Evolutionary conservation across 2,113 vertebrate species (phyloP).

Genomic region (Alethe diademata): DNA sequence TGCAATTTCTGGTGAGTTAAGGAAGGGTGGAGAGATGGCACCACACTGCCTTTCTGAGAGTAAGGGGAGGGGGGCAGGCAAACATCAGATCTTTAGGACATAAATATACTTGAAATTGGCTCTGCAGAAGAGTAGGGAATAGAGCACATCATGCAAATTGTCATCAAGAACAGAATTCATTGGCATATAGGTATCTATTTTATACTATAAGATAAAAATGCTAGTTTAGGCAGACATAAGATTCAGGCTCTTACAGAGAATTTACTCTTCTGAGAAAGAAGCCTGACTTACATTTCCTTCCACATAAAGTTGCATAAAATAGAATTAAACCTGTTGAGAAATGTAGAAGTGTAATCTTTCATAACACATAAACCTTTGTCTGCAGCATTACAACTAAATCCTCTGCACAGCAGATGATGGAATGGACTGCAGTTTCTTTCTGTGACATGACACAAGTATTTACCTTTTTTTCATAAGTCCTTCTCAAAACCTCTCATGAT

Average conservation of each 20-base stretch:
- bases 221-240: not conserved
- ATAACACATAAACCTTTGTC: not conserved
- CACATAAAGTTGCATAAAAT: not conserved
- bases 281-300: not conserved
- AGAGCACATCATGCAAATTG: not conserved
- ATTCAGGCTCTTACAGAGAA: not conserved
- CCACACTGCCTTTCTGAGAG: not conserved
- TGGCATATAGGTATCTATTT: not conserved
- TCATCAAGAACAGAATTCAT: not conserved
- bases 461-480: not conserved
- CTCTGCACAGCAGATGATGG: not conserved
- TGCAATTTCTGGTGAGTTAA: not conserved
- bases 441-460: not conserved
- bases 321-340: constrained; percentile 3
- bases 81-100: not conserved
- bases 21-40: not conserved
- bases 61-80: not conserved
- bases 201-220: not conserved
- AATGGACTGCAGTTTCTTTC: not conserved
- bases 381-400: not conserved
- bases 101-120: not conserved
- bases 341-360: not conserved
- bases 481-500: not conserved
- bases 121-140: not conserved
- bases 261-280: not conserved